Percentiles rank a stretch among this genome's conserved stretches.
These are phyloP conservation scores for Eupithecia dodoneata DNA, from an alignment of 2,888 invertebrate species.

Conservation along the genomic window DNA sequence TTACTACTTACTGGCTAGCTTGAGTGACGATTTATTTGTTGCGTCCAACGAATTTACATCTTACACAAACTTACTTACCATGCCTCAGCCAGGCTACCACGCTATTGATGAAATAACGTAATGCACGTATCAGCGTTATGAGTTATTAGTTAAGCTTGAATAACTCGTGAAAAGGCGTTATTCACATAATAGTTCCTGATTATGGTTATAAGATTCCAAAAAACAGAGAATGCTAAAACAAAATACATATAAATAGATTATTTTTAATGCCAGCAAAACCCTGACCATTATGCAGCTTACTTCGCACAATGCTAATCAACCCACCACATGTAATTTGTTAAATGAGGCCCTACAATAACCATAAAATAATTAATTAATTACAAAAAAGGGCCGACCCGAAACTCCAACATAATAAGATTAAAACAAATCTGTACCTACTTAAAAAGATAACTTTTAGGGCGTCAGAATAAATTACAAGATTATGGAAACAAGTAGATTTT, in stretches of 20 bases:
- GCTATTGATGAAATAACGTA: too few relatives aligned
- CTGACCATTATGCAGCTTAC: neutral
- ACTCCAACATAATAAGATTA: slow-evolving; percentile 56
- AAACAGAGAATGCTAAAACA: too few relatives aligned
- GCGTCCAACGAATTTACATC: too few relatives aligned
- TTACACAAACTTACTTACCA: too few relatives aligned
- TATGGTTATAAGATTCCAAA: too few relatives aligned
- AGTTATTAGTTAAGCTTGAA: too few relatives aligned
- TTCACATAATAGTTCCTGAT: too few relatives aligned
- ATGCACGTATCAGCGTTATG: too few relatives aligned
- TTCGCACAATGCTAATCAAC: slow-evolving; percentile 7
- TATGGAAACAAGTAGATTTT: slow-evolving; percentile 45
- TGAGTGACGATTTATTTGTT: too few relatives aligned
- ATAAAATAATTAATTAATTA: slow-evolving; percentile 52
- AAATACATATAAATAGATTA: neutral
- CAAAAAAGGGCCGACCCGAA: slow-evolving; percentile 48
- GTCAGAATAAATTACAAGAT: slow-evolving; percentile 56
- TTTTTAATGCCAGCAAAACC: neutral
- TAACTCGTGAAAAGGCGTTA: too few relatives aligned
- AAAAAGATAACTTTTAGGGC: slow-evolving; percentile 46
- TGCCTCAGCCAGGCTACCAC: too few relatives aligned
- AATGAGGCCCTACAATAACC: slow-evolving; percentile 41
- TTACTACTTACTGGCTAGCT: too few relatives aligned
- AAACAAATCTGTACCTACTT: slow-evolving; percentile 44
- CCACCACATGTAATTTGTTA: slow-evolving; percentile 26